A percentile compares a stretch with the other conserved stretches of the same genome.
These are phyloP conservation scores for Emydocephalus ijimae DNA, from an alignment of 2,113 vertebrate genomes.

Conservation along the genomic window DNA sequence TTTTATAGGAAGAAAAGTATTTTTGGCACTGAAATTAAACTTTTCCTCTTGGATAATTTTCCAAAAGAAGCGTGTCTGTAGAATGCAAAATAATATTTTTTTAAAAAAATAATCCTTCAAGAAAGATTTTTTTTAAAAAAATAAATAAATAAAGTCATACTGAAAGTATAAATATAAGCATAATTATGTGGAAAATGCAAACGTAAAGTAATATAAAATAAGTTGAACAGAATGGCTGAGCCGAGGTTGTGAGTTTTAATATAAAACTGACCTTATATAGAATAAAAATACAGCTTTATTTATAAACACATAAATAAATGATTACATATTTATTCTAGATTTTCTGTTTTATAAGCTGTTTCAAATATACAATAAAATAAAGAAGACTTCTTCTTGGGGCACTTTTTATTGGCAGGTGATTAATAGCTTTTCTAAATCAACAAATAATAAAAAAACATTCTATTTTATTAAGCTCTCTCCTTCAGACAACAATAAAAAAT, in stretches of 20 bases:
- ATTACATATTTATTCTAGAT: background rate
- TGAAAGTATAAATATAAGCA: constrained; percentile 1
- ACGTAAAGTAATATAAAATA: background rate
- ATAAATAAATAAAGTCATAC: background rate
- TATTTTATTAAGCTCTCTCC: background rate
- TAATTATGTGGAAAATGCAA: background rate
- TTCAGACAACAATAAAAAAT: background rate
- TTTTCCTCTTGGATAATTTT: background rate
- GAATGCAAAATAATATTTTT: background rate
- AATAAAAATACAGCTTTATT: background rate
- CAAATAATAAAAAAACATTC: background rate
- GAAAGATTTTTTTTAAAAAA: background rate
- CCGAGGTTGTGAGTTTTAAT: background rate
- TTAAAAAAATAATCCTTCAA: background rate
- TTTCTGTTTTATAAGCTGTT: background rate
- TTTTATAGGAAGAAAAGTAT: background rate
- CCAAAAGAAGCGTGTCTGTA: background rate
- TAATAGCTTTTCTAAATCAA: background rate
- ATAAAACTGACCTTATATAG: background rate
- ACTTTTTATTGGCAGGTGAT: background rate
- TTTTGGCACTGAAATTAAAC: background rate
- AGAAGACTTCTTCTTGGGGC: background rate
- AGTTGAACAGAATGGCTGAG: background rate
- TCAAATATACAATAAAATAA: background rate
- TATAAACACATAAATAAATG: background rate